Conservation (phyloP, 1,140 invertebrate species). For the Subanguina moxae region DNA sequence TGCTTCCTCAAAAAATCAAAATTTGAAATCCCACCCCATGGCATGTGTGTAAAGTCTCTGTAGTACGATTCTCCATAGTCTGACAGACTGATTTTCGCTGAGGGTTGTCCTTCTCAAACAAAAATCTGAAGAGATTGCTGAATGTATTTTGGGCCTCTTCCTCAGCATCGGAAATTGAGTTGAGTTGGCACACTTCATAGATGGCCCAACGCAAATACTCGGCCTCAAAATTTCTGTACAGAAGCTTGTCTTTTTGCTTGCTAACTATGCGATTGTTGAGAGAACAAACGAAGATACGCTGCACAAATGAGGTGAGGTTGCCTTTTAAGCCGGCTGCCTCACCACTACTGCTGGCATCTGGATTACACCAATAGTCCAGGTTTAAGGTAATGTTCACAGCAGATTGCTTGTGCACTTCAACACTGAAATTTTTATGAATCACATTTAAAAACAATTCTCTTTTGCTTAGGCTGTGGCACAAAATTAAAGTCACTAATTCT, state of each 20-base stretch:
- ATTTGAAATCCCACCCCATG: background rate
- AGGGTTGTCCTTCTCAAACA: background rate
- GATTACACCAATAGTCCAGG: background rate
- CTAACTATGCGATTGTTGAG: background rate
- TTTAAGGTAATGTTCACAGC: background rate
- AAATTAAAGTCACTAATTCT: no score
- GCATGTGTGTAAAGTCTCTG: background rate
- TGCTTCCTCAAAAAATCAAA: background rate
- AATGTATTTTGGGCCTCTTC: no score
- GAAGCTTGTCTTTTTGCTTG: background rate
- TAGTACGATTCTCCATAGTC: background rate
- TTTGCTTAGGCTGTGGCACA: no score
- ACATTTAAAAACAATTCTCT: no score
- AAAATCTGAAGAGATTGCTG: background rate
- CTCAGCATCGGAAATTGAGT: no score
- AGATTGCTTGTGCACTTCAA: background rate
- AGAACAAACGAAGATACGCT: background rate
- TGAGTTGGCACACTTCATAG: background rate
- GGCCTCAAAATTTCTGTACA: background rate
- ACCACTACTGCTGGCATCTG: background rate
- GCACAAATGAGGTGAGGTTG: constrained; percentile 2
- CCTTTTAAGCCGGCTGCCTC: background rate
- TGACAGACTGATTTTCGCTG: background rate
- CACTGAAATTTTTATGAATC: no score
- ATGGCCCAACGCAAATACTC: background rate